These are phyloP conservation scores for Gryon sp. DNA, from an alignment of 1,140 invertebrate species.

Conservation along the genomic window DNA sequence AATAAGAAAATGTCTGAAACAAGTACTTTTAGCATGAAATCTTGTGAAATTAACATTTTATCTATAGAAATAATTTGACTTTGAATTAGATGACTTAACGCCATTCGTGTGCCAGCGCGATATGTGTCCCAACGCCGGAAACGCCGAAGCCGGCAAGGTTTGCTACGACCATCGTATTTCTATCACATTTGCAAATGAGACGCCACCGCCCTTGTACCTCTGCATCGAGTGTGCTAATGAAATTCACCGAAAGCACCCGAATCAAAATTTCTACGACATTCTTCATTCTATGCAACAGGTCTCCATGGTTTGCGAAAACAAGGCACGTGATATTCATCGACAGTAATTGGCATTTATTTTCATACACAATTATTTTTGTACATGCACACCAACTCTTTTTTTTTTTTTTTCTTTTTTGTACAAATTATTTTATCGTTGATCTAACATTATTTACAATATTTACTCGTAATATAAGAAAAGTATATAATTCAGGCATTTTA, in stretches of 20 bases:
- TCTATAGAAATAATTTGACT: constrained; percentile 20
- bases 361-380: background rate
- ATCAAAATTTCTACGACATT: constrained; percentile 94
- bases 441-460: too few species aligned
- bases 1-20: too few species aligned
- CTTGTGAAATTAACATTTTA: constrained; percentile 23
- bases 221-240: constrained; percentile 98
- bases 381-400: too few species aligned
- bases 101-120: constrained; percentile 92
- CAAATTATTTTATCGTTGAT: background rate
- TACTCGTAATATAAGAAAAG: too few species aligned
- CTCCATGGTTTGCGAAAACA: constrained; percentile 97
- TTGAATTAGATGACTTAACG: constrained; percentile 82
- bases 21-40: too few species aligned
- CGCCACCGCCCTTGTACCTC: constrained; percentile 95
- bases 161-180: constrained; percentile 93
- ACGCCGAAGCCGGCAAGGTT: constrained; percentile 93
- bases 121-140: constrained; percentile 89
- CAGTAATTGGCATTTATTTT: constrained; percentile 38
- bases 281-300: constrained; percentile 96
- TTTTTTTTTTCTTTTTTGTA: too few species aligned
- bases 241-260: constrained; percentile 89
- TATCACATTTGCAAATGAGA: constrained; percentile 89
- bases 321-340: constrained; percentile 82
- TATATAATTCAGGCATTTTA: too few species aligned